Evolutionary conservation across 2,797 vertebrate genomes (phyloP).

Genomic region (Rhabdophis nuchalis): DNA sequence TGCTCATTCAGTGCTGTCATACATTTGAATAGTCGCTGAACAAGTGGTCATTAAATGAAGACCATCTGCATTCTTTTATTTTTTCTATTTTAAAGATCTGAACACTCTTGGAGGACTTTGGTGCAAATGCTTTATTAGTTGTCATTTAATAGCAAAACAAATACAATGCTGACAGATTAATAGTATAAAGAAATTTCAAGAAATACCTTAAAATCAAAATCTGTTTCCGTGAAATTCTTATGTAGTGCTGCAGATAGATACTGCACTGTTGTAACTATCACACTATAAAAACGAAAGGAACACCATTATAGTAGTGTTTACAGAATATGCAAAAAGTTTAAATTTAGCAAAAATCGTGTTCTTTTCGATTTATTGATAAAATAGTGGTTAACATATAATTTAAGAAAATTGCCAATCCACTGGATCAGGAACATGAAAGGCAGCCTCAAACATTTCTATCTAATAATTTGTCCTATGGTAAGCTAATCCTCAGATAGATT

Average conservation of each 20-base stretch:
- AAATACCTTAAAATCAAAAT: constrained; percentile 95
- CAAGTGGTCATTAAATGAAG: not conserved
- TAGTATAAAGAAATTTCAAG: constrained; percentile 4
- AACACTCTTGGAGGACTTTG: constrained; percentile 1
- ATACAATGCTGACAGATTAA: constrained; percentile 8
- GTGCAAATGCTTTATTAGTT: constrained; percentile 10
- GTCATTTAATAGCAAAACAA: not conserved
- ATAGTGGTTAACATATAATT: not conserved
- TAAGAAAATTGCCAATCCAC: not conserved
- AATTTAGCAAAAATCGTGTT: not conserved
- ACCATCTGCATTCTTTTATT: not conserved
- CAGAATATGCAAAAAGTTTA: not conserved
- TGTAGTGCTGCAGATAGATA: constrained; percentile 94
- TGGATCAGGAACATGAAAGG: not conserved
- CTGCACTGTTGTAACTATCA: constrained; percentile 96
- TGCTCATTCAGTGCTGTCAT: not conserved
- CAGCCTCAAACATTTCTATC: not conserved
- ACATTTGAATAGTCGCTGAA: not conserved
- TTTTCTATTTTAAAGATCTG: not conserved
- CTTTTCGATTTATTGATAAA: not conserved
- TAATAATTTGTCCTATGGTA: not conserved
- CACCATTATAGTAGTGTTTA: constrained; percentile 2
- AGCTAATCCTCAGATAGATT: not conserved
- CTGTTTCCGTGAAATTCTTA: constrained; percentile 96
- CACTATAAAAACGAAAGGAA: constrained; percentile 75